Conservation (phyloP, 2,888 invertebrate species). For the Cloeon dipterum region DNA sequence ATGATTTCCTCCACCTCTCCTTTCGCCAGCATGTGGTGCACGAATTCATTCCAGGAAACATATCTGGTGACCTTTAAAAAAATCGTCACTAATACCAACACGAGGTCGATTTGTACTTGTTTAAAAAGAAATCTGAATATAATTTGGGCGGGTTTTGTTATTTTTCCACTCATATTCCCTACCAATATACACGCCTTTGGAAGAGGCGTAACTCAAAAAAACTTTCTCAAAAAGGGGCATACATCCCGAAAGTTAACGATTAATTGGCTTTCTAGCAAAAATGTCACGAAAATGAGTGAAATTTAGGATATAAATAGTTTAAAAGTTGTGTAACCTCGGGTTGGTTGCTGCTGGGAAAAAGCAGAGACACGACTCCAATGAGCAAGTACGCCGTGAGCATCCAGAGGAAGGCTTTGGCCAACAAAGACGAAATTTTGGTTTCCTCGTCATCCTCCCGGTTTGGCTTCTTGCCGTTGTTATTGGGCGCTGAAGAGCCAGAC, state of each 20-base stretch:
- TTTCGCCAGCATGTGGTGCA: constrained; percentile 78
- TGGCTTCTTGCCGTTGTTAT: constrained; percentile 15
- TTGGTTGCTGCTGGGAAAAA: constrained; percentile 45
- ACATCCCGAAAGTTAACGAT: no score
- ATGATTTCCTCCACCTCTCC: constrained; percentile 82
- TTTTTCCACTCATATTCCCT: no score
- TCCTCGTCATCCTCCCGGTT: constrained; percentile 32
- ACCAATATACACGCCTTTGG: no score
- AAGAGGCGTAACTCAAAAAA: no score
- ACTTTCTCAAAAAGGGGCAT: no score
- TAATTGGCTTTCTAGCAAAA: no score
- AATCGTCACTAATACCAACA: constrained; percentile 4
- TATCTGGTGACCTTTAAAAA: constrained; percentile 35
- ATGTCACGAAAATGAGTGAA: no score
- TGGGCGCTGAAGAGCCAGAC: neutral
- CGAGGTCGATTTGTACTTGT: no score
- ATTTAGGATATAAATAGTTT: no score
- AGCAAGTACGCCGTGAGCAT: constrained; percentile 52
- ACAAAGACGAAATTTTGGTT: constrained; percentile 41
- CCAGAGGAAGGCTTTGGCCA: constrained; percentile 60
- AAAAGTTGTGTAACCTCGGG: constrained; percentile 43
- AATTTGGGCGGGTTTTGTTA: no score
- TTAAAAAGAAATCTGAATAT: constrained; percentile 1
- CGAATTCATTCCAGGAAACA: constrained; percentile 92
- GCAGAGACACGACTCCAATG: constrained; percentile 42